Conservation (phyloP, 2,888 invertebrate genomes). For the Nephrotoma guestfalica region DNA sequence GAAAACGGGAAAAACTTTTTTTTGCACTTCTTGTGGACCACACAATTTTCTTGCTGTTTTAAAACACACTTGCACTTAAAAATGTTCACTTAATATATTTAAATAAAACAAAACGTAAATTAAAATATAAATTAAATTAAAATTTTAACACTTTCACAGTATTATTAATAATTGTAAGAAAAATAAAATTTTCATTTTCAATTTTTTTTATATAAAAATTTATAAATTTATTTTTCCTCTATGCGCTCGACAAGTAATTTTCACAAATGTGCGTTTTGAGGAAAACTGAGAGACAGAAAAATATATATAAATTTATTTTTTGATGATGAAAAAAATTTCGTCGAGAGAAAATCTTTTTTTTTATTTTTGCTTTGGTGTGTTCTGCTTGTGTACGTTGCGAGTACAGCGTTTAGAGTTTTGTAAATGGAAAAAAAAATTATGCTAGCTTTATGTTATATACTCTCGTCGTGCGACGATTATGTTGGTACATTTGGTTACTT, state of each 20-base stretch:
- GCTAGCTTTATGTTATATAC: neutral
- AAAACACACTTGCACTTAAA: neutral
- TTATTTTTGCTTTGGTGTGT: neutral
- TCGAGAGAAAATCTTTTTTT: neutral
- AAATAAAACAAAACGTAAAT: neutral
- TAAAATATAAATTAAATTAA: neutral
- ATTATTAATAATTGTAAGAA: neutral
- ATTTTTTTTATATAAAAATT: neutral
- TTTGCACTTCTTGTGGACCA: neutral
- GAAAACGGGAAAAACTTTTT: neutral
- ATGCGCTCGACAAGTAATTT: neutral
- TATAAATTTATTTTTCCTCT: neutral
- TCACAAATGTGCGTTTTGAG: neutral
- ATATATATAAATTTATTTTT: neutral
- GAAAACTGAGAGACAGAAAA: neutral
- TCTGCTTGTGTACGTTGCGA: neutral
- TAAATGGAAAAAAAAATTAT: neutral
- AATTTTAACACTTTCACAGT: neutral
- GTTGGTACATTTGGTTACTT: neutral
- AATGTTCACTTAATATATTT: neutral
- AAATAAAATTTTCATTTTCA: neutral
- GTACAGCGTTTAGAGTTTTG: neutral
- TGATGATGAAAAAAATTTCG: neutral
- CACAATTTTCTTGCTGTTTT: neutral
- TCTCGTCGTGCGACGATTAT: neutral